A percentile compares a stretch with the other conserved stretches of the same genome.
Evolutionary conservation across 1,140 invertebrate species (phyloP).

Genomic region (Drosophila orena): DNA sequence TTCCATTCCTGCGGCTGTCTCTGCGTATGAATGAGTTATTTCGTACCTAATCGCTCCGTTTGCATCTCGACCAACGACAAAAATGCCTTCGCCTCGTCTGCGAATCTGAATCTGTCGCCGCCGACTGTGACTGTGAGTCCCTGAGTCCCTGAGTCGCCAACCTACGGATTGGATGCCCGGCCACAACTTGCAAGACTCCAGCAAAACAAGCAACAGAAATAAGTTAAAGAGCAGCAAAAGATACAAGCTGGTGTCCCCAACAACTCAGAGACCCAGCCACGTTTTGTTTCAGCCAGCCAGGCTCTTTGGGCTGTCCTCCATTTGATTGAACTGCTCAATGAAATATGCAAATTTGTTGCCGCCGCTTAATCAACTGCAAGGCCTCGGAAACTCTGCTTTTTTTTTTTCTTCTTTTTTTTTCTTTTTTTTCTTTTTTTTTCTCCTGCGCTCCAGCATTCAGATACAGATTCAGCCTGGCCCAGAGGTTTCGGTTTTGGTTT

Average conservation of each 20-base stretch:
- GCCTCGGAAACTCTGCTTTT: constrained; percentile 13
- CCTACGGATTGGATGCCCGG: not conserved
- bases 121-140: constrained; percentile 34
- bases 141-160: constrained; percentile 21
- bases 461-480: constrained; percentile 27
- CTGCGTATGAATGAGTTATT: constrained; percentile 84
- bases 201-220: not conserved
- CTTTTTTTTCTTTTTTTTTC: too few relatives aligned
- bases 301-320: constrained; percentile 70
- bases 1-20: constrained; percentile 9
- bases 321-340: constrained; percentile 84
- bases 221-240: not conserved
- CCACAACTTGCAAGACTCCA: not conserved
- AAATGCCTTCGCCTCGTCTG: constrained; percentile 47
- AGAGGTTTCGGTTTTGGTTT: constrained; percentile 12
- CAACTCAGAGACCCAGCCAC: constrained; percentile 17
- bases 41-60: constrained; percentile 73
- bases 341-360: constrained; percentile 84
- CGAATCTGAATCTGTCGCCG: constrained; percentile 49
- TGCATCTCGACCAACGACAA: constrained; percentile 63
- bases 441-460: constrained; percentile 8
- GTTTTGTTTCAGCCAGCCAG: constrained; percentile 21
- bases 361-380: constrained; percentile 81
- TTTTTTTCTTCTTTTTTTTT: too few relatives aligned
- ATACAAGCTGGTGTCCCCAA: not conserved